phyloP scores from a whole-genome alignment of 2,797 vertebrate species.

The Mus minutoides region DNA sequence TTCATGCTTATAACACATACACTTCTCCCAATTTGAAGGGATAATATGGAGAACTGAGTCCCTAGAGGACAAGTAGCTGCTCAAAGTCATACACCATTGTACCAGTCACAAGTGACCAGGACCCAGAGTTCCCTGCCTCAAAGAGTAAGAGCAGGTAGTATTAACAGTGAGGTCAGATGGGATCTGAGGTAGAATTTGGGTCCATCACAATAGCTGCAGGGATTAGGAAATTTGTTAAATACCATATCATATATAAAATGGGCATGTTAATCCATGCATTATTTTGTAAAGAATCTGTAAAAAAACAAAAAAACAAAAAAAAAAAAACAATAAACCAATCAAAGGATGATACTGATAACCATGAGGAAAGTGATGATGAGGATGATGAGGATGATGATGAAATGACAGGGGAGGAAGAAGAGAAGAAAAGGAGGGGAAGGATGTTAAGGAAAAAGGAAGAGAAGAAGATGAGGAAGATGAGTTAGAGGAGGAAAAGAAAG shows the following conservation, averaged over 20 bases:
- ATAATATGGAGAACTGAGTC: not conserved
- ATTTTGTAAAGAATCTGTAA: not conserved
- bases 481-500: not conserved
- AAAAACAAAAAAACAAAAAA: not conserved
- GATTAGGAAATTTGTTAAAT: not conserved
- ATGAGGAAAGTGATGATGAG: not conserved
- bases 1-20: not conserved
- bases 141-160: not conserved
- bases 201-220: not conserved
- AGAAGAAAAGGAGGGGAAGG: not conserved
- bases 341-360: not conserved
- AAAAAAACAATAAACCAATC: not conserved
- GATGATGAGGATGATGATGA: not conserved
- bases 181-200: not conserved
- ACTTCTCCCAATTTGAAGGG: not conserved
- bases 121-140: not conserved
- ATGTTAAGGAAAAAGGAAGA: not conserved
- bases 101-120: not conserved
- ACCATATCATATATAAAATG: not conserved
- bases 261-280: not conserved
- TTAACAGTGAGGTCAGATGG: not conserved
- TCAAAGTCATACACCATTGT: not conserved
- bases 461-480: not conserved
- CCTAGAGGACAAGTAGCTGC: not conserved
- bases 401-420: fast-evolving